phyloP scores from a whole-genome alignment of 2,888 invertebrate species.

The Rotaria magnacalcarata region DNA sequence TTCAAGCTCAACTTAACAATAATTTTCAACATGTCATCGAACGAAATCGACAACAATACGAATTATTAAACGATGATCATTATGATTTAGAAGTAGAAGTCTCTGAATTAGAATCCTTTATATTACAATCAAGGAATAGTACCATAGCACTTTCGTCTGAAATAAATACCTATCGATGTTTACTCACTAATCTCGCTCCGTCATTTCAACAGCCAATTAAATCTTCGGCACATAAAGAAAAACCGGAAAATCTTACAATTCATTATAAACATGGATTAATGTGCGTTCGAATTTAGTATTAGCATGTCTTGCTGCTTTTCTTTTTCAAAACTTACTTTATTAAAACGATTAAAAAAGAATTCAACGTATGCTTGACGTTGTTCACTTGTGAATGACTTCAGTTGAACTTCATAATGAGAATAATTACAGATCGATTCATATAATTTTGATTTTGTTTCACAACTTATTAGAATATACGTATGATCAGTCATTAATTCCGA shows the following conservation, averaged over 20 bases:
- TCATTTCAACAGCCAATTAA: not conserved
- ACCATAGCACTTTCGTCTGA: not conserved
- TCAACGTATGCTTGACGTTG: not conserved
- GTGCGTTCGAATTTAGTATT: not conserved
- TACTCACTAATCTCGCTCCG: not conserved
- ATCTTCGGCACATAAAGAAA: not conserved
- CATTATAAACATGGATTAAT: not conserved
- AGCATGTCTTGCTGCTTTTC: not conserved
- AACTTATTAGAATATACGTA: not conserved
- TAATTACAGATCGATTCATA: not conserved
- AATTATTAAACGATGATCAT: not conserved
- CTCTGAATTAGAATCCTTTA: not conserved
- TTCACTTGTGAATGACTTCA: not conserved
- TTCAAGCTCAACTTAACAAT: not conserved
- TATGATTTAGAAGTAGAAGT: not conserved
- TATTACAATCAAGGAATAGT: not conserved
- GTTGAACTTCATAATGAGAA: not conserved
- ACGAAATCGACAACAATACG: not conserved
- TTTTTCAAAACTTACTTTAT: constrained; percentile 14
- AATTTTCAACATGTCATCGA: not conserved
- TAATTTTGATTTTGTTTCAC: not conserved
- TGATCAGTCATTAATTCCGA: not conserved
- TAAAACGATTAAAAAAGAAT: not conserved
- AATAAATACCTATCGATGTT: constrained; percentile 20
- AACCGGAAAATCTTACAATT: not conserved